Conservation (phyloP, 2,888 invertebrate genomes). For the Drosophila neonasuta region DNA sequence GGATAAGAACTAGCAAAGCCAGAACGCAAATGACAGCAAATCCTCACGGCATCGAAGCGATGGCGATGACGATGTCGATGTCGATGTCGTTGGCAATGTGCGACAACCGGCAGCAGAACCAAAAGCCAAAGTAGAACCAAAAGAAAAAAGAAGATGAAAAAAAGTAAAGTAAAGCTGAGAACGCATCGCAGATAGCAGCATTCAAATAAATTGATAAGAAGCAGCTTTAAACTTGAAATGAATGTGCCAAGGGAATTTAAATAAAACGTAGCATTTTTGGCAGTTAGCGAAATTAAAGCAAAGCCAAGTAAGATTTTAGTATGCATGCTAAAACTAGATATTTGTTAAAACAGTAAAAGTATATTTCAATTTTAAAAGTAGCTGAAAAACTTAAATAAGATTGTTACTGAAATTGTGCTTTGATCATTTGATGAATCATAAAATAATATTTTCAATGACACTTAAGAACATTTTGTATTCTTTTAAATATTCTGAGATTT, state of each 20-base stretch:
- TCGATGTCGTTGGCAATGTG: conserved; percentile 11
- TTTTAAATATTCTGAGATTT: no score
- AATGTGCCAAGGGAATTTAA: neutral
- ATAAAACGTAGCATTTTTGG: neutral
- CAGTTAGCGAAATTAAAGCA: neutral
- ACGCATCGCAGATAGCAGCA: conserved; percentile 59
- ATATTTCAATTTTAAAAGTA: no score
- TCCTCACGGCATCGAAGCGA: conserved; percentile 61
- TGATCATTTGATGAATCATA: no score
- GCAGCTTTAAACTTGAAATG: conserved; percentile 43
- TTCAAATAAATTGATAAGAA: conserved; percentile 67
- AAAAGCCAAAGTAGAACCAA: conserved; percentile 19
- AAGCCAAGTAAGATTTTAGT: neutral
- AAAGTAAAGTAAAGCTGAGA: conserved; percentile 5
- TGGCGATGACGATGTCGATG: conserved; percentile 4
- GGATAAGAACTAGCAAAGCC: conserved; percentile 26
- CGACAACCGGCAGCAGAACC: conserved; percentile 14
- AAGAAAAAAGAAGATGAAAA: conserved; percentile 2
- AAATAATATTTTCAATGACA: no score
- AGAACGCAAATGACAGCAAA: conserved; percentile 69
- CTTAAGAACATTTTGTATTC: no score
- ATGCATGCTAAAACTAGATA: neutral
- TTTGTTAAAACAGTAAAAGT: neutral
- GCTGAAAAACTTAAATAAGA: no score
- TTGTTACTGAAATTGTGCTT: no score